Base-by-base conservation (phyloP, 2,797 vertebrate species). In the Semotilus atromaculatus region DNA sequence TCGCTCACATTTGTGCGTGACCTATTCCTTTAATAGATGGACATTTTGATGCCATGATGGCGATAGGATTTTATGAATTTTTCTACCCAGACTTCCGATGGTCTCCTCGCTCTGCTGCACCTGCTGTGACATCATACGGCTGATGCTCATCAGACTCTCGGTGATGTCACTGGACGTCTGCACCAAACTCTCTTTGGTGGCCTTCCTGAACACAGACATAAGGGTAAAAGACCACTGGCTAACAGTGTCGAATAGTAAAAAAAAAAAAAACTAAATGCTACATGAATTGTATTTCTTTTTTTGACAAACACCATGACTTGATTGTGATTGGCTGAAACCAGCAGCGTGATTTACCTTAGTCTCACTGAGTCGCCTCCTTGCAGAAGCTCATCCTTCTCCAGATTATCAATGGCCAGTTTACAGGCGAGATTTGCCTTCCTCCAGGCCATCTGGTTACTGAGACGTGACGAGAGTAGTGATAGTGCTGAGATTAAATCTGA, bases 41-140 rank as follows among this genome's bases (percentile, higher is more conserved):
- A 7, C 5, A 3, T 11, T 18, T 9, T 51, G 19, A 21, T 51
- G 31, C 31, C 2, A 21, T 48, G 26, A 62, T 31, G 8, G 9
- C 21, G 26, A 45, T 23, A 4, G 3, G 13, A 5, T 29, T 23
- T 14, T n/a, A n/a, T n/a, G n/a, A n/a, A n/a, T n/a, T 2, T 64
- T 68, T 82, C 93, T 93, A 99, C 98, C 97, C 89, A 99, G 92
- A 0, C 94, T 94, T 58, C 95, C 93, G 87, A 98, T 95, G 2
- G 95, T 93, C 89, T 98, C 97, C 88, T 98, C 96, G 0, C 96
- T 99, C 93, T 98, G 97, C 88, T 96, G 95, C 70, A 99, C 97
- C 89, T 98, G 97, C 89, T 98, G 96, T 4, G 97, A 91, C 98
- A 99, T 99, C 97, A 98, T 96, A 86, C 97, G 95, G 91, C 97